phyloP scores from a whole-genome alignment of 2,113 vertebrate genomes.

The Falco punctatus region DNA sequence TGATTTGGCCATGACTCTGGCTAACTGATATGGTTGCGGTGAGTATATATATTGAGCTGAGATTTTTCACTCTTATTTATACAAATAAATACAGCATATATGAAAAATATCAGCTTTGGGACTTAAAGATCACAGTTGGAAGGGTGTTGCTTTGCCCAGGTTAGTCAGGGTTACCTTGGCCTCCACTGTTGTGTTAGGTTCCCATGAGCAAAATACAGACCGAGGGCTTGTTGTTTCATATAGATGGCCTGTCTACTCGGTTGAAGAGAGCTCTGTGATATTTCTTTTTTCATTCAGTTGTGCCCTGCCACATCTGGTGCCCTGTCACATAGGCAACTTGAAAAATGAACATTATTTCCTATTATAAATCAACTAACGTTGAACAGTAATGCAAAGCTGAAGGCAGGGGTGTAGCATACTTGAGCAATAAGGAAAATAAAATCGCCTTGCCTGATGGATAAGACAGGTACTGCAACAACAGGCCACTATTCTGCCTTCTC shows the following conservation, averaged over 20 bases:
- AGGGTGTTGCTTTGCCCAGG: background rate
- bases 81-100: background rate
- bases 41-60: background rate
- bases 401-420: background rate
- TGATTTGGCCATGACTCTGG: background rate
- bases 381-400: background rate
- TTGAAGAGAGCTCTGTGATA: background rate
- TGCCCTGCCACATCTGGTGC: background rate
- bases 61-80: background rate
- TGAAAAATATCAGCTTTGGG: background rate
- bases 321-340: background rate
- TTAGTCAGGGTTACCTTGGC: background rate
- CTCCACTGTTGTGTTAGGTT: background rate
- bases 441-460: background rate
- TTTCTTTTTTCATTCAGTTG: background rate
- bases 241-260: background rate
- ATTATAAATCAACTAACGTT: background rate
- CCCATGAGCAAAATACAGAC: background rate
- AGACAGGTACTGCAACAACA: background rate
- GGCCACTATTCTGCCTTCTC: background rate
- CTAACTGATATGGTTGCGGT: background rate
- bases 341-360: background rate
- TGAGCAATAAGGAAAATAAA: background rate
- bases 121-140: background rate
- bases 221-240: background rate